Evolutionary conservation across 2,113 vertebrate genomes (phyloP).

Genomic region (Amblyopsis rosae): DNA sequence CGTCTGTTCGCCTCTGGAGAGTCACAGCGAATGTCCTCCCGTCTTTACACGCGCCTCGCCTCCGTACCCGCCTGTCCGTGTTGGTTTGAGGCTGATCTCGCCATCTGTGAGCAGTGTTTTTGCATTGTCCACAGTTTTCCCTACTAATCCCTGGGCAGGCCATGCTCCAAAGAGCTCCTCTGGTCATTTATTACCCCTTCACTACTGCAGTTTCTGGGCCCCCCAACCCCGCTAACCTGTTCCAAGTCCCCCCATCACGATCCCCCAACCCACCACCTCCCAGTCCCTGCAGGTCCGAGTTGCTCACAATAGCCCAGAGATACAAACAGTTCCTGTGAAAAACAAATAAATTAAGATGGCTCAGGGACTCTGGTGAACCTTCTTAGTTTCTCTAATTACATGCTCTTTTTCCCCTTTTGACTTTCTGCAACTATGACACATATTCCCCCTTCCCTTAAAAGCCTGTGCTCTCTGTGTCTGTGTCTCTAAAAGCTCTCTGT

Average conservation of each 20-base stretch:
- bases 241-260: background rate
- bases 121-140: background rate
- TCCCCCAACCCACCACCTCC: background rate
- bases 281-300: conserved; percentile 10
- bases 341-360: background rate
- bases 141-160: conserved; percentile 8
- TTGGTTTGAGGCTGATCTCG: conserved; percentile 31
- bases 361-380: conserved; percentile 13
- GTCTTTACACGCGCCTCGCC: conserved; percentile 38
- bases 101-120: background rate
- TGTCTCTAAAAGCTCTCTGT: conserved; percentile 61
- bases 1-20: background rate
- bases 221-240: background rate
- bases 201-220: conserved; percentile 11
- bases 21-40: conserved; percentile 54
- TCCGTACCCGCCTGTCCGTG: conserved; percentile 45
- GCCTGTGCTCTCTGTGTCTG: conserved; percentile 56
- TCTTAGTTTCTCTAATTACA: conserved; percentile 35
- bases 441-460: conserved; percentile 19
- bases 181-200: conserved; percentile 46
- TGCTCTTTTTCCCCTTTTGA: conserved; percentile 33
- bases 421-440: conserved; percentile 21
- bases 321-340: background rate
- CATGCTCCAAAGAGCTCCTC: conserved; percentile 21
- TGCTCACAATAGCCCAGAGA: conserved; percentile 3